phyloP scores from a whole-genome alignment of 2,888 invertebrate species.

The Hypsopygia costalis region DNA sequence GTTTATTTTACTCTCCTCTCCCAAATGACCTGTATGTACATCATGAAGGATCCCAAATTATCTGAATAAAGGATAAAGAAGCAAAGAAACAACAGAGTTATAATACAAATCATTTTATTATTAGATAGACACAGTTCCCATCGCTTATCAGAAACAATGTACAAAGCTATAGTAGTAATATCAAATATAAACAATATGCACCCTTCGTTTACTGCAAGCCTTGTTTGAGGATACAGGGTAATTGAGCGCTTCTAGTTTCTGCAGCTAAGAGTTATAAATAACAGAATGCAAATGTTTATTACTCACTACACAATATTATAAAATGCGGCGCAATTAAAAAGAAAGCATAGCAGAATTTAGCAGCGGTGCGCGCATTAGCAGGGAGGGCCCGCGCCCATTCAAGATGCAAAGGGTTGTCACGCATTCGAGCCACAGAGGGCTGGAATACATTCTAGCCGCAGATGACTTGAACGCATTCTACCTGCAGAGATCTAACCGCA shows the following conservation, averaged over 20 bases:
- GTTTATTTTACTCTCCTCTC: constrained; percentile 27
- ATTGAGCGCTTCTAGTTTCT: constrained; percentile 78
- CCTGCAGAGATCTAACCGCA: too few relatives aligned
- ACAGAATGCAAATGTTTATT: constrained; percentile 76
- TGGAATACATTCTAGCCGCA: too few relatives aligned
- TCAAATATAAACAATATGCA: constrained; percentile 81
- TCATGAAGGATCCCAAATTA: constrained; percentile 2
- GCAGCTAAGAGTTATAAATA: constrained; percentile 70
- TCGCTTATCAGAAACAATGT: constrained; percentile 86
- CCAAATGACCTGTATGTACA: constrained; percentile 3
- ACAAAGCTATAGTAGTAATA: constrained; percentile 85
- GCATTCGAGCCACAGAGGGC: too few relatives aligned
- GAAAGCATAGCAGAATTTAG: constrained; percentile 70
- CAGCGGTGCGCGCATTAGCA: constrained; percentile 29
- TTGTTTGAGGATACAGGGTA: constrained; percentile 76
- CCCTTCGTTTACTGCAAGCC: constrained; percentile 80
- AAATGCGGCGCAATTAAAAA: constrained; percentile 70
- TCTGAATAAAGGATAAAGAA: neutral
- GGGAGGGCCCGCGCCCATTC: neutral
- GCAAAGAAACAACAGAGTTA: constrained; percentile 51
- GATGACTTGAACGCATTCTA: too few relatives aligned
- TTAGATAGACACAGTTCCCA: constrained; percentile 87
- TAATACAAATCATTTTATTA: constrained; percentile 87
- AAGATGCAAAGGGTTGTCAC: too few relatives aligned
- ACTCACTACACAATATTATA: constrained; percentile 73